phyloP scores from a whole-genome alignment of 2,797 vertebrate genomes.

The Characodon lateralis region DNA sequence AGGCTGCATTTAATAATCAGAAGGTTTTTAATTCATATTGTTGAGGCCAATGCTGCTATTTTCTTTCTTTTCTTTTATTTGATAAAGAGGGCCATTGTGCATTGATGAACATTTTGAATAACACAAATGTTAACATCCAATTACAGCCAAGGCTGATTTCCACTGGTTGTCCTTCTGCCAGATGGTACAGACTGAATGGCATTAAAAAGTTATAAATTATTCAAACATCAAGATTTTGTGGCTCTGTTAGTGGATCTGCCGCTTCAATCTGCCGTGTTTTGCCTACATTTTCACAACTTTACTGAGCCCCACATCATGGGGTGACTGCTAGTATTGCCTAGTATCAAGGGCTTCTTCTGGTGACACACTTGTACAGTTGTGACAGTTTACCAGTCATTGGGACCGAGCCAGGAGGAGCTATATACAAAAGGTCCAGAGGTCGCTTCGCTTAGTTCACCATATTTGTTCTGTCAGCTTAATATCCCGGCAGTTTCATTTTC shows the following conservation, averaged over 20 bases:
- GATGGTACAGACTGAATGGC: background rate
- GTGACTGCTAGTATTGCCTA: slow-evolving; percentile 14
- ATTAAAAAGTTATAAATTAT: background rate
- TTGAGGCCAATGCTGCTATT: too few species aligned
- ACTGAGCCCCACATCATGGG: slow-evolving; percentile 10
- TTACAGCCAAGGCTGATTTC: background rate
- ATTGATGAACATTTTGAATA: background rate
- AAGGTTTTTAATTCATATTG: too few species aligned
- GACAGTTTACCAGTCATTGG: slow-evolving; percentile 42
- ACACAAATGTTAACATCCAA: background rate
- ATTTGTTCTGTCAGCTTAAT: slow-evolving; percentile 22
- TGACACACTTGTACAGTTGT: slow-evolving; percentile 31
- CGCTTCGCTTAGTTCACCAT: slow-evolving; percentile 3
- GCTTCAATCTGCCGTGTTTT: slow-evolving; percentile 7
- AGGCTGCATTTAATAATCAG: too few species aligned
- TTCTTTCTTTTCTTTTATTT: background rate
- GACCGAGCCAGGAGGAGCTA: slow-evolving; percentile 32
- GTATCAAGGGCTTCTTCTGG: slow-evolving; percentile 57
- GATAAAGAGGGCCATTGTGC: background rate
- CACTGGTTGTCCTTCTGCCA: background rate
- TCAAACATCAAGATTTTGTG: background rate
- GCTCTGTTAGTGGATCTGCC: slow-evolving; percentile 9
- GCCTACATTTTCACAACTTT: slow-evolving; percentile 22
- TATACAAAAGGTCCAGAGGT: slow-evolving; percentile 35
- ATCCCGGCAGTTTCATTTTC: background rate